Conservation (phyloP, 2,888 invertebrate genomes). For the Phalera bucephala region DNA sequence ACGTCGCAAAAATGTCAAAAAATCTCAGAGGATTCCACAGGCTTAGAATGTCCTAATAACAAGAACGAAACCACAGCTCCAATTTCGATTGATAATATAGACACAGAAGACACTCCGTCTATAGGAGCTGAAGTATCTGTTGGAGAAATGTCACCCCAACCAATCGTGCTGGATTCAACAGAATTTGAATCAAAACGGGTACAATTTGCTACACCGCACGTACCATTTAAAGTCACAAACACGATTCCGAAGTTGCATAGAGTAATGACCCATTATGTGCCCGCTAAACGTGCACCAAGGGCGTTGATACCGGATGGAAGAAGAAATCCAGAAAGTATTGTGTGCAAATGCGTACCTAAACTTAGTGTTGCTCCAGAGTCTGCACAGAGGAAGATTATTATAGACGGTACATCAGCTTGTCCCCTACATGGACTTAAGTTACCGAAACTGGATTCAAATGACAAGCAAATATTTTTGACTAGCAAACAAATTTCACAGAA, state of each 20-base stretch:
- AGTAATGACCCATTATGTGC: not conserved
- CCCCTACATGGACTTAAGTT: conserved; percentile 5
- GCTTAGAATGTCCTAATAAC: not conserved
- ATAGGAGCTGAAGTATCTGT: conserved; percentile 9
- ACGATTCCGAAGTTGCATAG: not conserved
- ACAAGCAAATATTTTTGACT: conserved; percentile 36
- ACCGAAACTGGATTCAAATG: conserved; percentile 9
- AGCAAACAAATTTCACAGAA: conserved; percentile 29
- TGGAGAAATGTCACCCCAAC: not conserved
- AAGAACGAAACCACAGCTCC: not conserved
- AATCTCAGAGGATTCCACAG: not conserved
- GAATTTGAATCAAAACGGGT: not conserved
- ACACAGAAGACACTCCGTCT: not conserved
- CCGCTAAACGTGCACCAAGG: not conserved
- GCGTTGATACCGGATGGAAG: conserved; percentile 4
- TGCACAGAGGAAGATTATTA: conserved; percentile 19
- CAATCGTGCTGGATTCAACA: not conserved
- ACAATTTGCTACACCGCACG: not conserved
- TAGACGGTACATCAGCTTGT: conserved; percentile 27
- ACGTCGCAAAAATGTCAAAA: not conserved
- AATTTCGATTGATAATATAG: not conserved
- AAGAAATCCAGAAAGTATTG: conserved; percentile 10
- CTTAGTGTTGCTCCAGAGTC: conserved; percentile 8
- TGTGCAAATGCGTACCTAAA: conserved; percentile 4
- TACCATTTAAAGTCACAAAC: not conserved